Conservation (phyloP, 2,113 vertebrate species). For the Burhinus oedicnemus region DNA sequence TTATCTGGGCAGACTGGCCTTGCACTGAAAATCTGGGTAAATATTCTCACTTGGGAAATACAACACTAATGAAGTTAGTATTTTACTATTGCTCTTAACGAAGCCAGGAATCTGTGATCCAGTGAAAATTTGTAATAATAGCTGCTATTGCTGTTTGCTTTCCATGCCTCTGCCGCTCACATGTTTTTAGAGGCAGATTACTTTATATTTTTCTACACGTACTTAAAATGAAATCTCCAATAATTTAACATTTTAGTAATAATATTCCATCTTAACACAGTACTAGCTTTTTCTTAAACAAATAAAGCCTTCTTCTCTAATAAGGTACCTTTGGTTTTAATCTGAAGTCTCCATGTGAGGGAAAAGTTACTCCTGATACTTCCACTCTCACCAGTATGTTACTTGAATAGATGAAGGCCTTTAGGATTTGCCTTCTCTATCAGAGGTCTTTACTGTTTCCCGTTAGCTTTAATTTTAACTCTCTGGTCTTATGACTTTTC, state of each 20-base stretch:
- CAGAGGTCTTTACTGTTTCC: not conserved
- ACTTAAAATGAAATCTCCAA: not conserved
- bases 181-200: not conserved
- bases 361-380: not conserved
- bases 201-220: not conserved
- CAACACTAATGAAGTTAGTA: not conserved
- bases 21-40: not conserved
- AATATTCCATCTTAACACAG: not conserved
- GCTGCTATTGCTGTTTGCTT: not conserved
- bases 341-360: not conserved
- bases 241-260: not conserved
- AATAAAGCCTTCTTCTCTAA: not conserved
- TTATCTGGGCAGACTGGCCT: not conserved
- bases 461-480: not conserved
- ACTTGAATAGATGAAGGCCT: not conserved
- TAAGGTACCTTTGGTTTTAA: not conserved
- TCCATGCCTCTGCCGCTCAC: not conserved
- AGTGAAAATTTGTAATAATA: not conserved
- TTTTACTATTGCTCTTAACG: not conserved
- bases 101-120: not conserved
- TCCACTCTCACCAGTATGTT: not conserved
- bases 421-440: not conserved
- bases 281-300: not conserved
- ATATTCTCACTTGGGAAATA: not conserved
- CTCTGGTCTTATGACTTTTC: not conserved